A percentile compares a stretch with the other conserved stretches of the same genome.
Evolutionary conservation across 2,797 vertebrate genomes (phyloP).

Genomic region (Distichodus sexfasciatus): DNA sequence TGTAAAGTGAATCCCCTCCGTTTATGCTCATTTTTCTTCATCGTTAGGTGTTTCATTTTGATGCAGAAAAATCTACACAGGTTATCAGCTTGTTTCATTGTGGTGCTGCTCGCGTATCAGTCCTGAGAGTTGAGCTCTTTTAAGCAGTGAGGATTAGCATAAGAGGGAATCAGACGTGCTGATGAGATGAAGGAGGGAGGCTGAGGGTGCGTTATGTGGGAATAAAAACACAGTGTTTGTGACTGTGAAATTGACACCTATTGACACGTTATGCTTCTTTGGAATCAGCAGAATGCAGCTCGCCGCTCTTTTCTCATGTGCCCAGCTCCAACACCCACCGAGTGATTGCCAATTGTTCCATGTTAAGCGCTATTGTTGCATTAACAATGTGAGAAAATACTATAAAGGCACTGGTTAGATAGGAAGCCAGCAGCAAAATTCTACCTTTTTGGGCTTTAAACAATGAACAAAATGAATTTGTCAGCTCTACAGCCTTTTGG

Average conservation of each 20-base stretch:
- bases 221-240: neutral
- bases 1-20: too few relatives aligned
- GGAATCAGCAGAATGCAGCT: neutral
- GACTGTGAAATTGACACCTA: slow-evolving; percentile 1
- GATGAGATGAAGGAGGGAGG: neutral
- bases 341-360: neutral
- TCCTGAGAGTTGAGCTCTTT: too few relatives aligned
- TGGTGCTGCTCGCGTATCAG: too few relatives aligned
- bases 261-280: neutral
- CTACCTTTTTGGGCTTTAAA: neutral
- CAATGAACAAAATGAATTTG: neutral
- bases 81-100: too few relatives aligned
- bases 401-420: too few relatives aligned
- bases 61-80: too few relatives aligned
- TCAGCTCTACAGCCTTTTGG: neutral
- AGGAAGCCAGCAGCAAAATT: neutral
- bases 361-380: neutral
- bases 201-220: neutral
- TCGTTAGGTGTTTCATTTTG: too few relatives aligned
- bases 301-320: neutral
- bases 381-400: neutral
- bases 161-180: too few relatives aligned
- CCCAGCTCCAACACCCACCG: neutral
- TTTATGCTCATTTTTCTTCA: too few relatives aligned
- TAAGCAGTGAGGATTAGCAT: too few relatives aligned